These are phyloP conservation scores for Triplophysa yarkandensis DNA, from an alignment of 2,797 vertebrate genomes.

Conservation along the genomic window DNA sequence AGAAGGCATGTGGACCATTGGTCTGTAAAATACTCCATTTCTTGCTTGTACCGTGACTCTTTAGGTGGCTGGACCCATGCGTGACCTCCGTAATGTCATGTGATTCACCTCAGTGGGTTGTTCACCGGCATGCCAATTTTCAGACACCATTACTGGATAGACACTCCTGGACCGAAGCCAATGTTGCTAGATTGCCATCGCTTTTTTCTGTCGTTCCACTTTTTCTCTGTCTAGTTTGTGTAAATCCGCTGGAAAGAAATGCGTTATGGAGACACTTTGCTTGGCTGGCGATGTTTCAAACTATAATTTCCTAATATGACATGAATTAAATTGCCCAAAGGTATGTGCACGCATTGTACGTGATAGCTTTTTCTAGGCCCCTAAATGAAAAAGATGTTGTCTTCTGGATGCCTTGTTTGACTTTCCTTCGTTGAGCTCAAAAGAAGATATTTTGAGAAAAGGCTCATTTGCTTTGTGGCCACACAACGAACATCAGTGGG, in stretches of 20 bases:
- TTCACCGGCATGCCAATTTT: conserved; percentile 54
- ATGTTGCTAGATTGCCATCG: conserved; percentile 53
- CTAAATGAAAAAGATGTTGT: neutral
- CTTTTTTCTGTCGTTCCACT: conserved; percentile 28
- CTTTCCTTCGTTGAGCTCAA: neutral
- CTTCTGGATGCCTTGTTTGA: no score
- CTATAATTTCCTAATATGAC: conserved; percentile 19
- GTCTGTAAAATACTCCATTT: conserved; percentile 60
- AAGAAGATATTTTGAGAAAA: no score
- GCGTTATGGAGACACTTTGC: conserved; percentile 22
- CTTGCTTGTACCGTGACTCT: conserved; percentile 50
- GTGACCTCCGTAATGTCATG: conserved; percentile 57
- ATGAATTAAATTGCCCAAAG: neutral
- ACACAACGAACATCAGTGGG: no score
- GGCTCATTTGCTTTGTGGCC: no score
- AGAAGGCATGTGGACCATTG: conserved; percentile 53
- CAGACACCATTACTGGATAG: conserved; percentile 50
- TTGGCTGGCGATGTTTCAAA: conserved; percentile 33
- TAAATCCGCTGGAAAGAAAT: conserved; percentile 17
- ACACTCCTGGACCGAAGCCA: conserved; percentile 58
- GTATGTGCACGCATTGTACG: neutral
- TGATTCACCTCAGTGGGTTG: conserved; percentile 57
- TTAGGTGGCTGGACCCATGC: conserved; percentile 56
- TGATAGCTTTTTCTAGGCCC: neutral
- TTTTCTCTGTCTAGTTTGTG: conserved; percentile 8